These are phyloP conservation scores for Dasysyrphus tricinctus DNA, from an alignment of 2,888 invertebrate species.

Conservation along the genomic window DNA sequence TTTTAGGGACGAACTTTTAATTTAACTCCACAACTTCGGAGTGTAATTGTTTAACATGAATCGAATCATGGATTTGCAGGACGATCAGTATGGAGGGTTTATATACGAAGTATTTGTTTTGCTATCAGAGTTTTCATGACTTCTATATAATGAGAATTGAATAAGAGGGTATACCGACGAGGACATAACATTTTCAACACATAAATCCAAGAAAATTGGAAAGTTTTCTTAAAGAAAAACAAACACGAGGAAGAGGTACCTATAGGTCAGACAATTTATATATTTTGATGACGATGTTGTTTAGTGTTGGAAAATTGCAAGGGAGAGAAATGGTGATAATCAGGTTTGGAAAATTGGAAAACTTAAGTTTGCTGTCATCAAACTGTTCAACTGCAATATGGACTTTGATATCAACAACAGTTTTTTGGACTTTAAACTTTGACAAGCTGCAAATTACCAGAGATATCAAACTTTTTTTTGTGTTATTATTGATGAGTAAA, in stretches of 20 bases:
- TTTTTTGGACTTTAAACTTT: conserved; percentile 26
- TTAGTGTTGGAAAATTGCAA: conserved; percentile 16
- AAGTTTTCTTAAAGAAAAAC: conserved; percentile 33
- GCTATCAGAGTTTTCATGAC: not conserved
- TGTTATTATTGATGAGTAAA: not conserved
- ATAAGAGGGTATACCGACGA: not conserved
- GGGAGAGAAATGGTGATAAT: conserved; percentile 17
- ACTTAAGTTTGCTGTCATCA: conserved; percentile 37
- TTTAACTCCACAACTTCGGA: conserved; percentile 20
- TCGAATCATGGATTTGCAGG: conserved; percentile 43
- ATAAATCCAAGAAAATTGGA: conserved; percentile 32
- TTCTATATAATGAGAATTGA: conserved; percentile 27
- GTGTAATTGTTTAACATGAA: conserved; percentile 64
- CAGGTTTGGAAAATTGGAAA: conserved; percentile 43
- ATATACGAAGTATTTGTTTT: too few species aligned
- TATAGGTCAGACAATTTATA: conserved; percentile 24
- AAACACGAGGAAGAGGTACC: conserved; percentile 2
- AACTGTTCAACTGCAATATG: conserved; percentile 20
- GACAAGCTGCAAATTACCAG: conserved; percentile 12
- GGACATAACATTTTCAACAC: not conserved
- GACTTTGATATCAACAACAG: conserved; percentile 21
- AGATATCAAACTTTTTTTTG: not conserved
- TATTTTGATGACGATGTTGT: conserved; percentile 32
- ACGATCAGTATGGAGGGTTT: conserved; percentile 29
- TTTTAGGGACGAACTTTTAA: conserved; percentile 56